Evolutionary conservation across 1,140 invertebrate genomes (phyloP), one percentile per base, ranked within the genome.

Genomic region (Pantala flavescens): DNA sequence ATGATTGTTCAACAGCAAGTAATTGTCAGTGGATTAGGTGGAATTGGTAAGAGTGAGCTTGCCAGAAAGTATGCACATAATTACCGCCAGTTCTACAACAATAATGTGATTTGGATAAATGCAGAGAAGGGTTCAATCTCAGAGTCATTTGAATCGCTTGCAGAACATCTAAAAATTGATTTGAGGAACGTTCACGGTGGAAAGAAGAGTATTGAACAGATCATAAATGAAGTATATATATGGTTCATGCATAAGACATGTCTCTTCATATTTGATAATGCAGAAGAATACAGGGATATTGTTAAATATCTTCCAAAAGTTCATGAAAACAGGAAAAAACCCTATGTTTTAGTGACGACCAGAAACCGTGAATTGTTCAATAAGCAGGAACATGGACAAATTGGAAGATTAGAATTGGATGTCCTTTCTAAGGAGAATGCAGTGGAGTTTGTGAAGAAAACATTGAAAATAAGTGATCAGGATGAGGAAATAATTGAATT

Each of bases 211-310:
- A 75, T 78, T 71, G 36, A 42, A 70, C 2, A 49, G 21, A 77
- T 77, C 24, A 70, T 78, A 63, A 73, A 72, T 74, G 76, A 77
- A 72, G 73, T 78, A 3, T 79, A 79, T 74, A 72, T 28, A 23
- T 78, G 43, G 49, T 79, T 79, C 49, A 21, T 63, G 7, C 74
- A 77, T 23, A 36, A 73, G 42, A 78, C 73, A 55, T 71, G 78
- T 70, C 77, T 79, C 24, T 79, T 79, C 63, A 75, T 79, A 70
- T 79, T 79, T 75, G 78, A 79, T 74, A 79, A 79, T 72, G 78
- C 77, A 72, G 70, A 75, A 72, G 75, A 75, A 55, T 77, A 76
- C 73, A 77, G 75, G 76, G 76, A 74, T 9, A 76, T 78, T 19
- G 63, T 74, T 5, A 72, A 72, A n/a, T 78, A 78, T 78, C 75